phyloP scores from a whole-genome alignment of 2,113 vertebrate genomes.

The Phalacrocorax pelagicus region DNA sequence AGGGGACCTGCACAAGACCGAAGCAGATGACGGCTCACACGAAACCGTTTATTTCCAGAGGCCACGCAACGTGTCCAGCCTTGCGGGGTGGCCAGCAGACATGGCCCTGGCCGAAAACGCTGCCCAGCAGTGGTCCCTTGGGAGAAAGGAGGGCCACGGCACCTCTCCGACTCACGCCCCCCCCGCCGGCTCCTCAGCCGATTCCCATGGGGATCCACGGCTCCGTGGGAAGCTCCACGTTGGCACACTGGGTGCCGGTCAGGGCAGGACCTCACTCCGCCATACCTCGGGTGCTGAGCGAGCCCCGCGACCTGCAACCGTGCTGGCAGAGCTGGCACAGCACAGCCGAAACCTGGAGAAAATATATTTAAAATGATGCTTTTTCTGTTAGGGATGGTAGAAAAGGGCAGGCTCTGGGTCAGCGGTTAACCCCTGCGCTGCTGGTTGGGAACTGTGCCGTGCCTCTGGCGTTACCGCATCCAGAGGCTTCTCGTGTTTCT shows the following conservation, averaged over 20 bases:
- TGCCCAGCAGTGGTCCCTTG: fast-evolving
- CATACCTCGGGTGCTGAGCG: fast-evolving
- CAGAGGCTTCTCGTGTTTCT: background rate
- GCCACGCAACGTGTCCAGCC: background rate
- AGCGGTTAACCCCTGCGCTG: background rate
- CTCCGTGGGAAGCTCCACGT: background rate
- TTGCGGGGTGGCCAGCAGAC: background rate
- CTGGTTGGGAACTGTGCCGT: background rate
- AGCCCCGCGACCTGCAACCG: background rate
- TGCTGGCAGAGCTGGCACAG: background rate
- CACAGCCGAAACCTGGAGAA: background rate
- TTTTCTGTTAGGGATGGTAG: background rate
- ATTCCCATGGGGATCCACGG: background rate
- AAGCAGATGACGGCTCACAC: fast-evolving
- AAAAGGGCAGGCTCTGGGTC: background rate
- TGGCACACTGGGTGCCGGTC: background rate
- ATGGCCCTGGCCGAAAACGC: background rate
- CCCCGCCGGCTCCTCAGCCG: fast-evolving
- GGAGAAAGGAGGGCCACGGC: background rate
- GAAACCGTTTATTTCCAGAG: background rate
- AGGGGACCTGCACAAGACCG: background rate
- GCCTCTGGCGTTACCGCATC: background rate
- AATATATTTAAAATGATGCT: background rate
- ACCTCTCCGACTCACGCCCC: fast-evolving
- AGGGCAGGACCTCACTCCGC: background rate